Conservation (phyloP, 2,113 vertebrate genomes). For the Psephotus haematonotus region DNA sequence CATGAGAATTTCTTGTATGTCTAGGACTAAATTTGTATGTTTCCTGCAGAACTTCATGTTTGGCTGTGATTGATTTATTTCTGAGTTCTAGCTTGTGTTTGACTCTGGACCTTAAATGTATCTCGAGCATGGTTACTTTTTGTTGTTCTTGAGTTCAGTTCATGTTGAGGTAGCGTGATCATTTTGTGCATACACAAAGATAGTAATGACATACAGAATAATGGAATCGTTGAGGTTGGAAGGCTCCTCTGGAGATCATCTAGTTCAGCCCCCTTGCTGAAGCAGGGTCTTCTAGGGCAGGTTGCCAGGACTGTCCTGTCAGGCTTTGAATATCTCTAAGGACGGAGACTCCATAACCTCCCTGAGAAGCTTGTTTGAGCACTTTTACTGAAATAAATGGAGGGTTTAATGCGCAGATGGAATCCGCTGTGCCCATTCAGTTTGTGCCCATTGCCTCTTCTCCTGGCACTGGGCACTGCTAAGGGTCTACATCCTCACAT, state of each 20-base stretch:
- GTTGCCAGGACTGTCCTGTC: background rate
- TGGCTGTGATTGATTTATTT: background rate
- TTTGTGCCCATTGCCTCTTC: background rate
- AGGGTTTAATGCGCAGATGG: background rate
- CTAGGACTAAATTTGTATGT: background rate
- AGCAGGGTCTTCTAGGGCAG: background rate
- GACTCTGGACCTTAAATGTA: background rate
- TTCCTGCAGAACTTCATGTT: background rate
- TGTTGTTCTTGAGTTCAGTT: background rate
- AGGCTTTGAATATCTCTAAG: background rate
- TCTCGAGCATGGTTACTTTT: background rate
- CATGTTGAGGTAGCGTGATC: fast-evolving
- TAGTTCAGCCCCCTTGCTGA: background rate
- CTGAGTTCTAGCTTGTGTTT: background rate
- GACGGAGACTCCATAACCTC: background rate
- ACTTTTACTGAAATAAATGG: background rate
- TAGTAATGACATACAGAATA: background rate
- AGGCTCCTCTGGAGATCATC: background rate
- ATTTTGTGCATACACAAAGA: background rate
- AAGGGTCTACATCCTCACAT: background rate
- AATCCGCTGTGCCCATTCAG: background rate
- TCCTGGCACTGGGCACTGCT: background rate
- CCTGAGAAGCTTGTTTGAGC: background rate
- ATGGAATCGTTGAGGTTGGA: background rate
- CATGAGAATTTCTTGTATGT: background rate